phyloP scores from a whole-genome alignment of 2,113 vertebrate species.

The Macquaria ambigua region DNA sequence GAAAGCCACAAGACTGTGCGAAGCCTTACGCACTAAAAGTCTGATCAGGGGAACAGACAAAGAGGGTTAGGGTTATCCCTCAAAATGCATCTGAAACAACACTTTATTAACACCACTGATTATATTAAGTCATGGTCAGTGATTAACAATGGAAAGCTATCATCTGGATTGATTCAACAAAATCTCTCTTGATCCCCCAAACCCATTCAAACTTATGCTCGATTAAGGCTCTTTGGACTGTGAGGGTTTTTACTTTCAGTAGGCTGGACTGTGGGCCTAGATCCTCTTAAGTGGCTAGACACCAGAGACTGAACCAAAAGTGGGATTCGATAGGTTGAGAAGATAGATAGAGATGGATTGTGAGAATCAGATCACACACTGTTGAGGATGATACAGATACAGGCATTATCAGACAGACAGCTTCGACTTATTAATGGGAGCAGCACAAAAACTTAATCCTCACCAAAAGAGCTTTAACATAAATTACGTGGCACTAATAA shows the following conservation, averaged over 20 bases:
- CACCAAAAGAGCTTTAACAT: conserved; percentile 73
- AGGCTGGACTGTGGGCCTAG: conserved; percentile 61
- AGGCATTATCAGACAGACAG: conserved; percentile 74
- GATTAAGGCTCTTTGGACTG: conserved; percentile 78
- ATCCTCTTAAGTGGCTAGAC: conserved; percentile 83
- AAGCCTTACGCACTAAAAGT: conserved; percentile 36
- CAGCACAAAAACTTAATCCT: conserved; percentile 76
- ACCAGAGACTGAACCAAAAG: conserved; percentile 62
- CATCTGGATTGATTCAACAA: conserved; percentile 81
- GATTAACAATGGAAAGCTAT: conserved; percentile 83
- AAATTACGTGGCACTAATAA: conserved; percentile 59
- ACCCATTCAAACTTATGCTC: conserved; percentile 79
- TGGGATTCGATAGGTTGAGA: conserved; percentile 69
- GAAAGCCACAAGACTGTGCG: conserved; percentile 57
- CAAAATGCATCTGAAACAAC: conserved; percentile 79
- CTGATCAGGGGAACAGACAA: conserved; percentile 68
- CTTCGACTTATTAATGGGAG: conserved; percentile 68
- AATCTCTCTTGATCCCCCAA: conserved; percentile 83
- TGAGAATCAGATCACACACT: conserved; percentile 71
- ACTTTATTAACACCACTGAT: conserved; percentile 79
- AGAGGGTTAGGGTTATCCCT: conserved; percentile 72
- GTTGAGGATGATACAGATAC: conserved; percentile 62
- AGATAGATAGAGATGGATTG: conserved; percentile 73
- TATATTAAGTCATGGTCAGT: conserved; percentile 78
- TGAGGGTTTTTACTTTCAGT: conserved; percentile 74